Percentiles rank a stretch among this genome's conserved stretches.
Evolutionary conservation across 2,797 vertebrate genomes (phyloP).

Genomic region (Cryptoprocta ferox): DNA sequence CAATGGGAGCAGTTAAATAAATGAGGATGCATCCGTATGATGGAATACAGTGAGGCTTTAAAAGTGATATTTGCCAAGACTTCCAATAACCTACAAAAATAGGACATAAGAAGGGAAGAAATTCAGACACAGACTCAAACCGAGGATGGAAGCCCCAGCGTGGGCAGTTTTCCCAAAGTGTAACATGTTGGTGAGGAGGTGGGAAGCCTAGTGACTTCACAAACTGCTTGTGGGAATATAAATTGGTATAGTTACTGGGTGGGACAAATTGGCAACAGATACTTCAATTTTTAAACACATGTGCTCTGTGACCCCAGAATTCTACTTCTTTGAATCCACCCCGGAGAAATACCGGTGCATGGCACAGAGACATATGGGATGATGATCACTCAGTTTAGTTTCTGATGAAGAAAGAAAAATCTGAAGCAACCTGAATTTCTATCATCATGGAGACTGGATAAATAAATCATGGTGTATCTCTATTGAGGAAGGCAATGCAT

Average conservation of each 20-base stretch:
- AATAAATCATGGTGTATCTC: neutral
- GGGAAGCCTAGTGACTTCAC: neutral
- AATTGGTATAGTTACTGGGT: neutral
- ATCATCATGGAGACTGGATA: neutral
- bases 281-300: neutral
- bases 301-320: neutral
- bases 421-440: neutral
- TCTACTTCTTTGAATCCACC: neutral
- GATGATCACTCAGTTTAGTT: neutral
- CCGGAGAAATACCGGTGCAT: neutral
- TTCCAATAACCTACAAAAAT: conserved; percentile 10
- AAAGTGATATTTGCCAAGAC: neutral
- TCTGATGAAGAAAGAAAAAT: neutral
- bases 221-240: neutral
- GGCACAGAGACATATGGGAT: neutral
- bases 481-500: neutral
- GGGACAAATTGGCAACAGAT: neutral
- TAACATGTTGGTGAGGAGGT: neutral
- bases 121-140: neutral
- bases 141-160: neutral
- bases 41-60: neutral
- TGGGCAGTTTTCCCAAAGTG: neutral
- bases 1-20: neutral
- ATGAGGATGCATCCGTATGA: neutral
- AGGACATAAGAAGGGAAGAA: neutral